Conservation (phyloP, 1,140 invertebrate genomes). For the Monochamus saltuarius region DNA sequence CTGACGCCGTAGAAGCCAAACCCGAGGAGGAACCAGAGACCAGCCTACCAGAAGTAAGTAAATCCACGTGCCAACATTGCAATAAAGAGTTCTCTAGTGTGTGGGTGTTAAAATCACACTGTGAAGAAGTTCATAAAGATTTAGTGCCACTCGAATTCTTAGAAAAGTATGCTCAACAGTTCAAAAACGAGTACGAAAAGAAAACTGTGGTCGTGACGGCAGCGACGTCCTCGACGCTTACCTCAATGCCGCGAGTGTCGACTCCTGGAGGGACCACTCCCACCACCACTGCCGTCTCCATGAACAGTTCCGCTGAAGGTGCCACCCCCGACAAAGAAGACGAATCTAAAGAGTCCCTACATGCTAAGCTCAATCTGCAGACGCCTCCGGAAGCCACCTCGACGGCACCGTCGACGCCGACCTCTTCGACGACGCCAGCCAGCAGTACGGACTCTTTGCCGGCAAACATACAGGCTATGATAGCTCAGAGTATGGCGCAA, state of each 20-base stretch:
- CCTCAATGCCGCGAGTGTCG: constrained; percentile 60
- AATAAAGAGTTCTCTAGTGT: constrained; percentile 93
- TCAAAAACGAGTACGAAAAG: constrained; percentile 83
- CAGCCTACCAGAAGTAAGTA: constrained; percentile 69
- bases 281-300: constrained; percentile 30
- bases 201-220: constrained; percentile 71
- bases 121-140: constrained; percentile 92
- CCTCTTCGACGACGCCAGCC: constrained; percentile 62
- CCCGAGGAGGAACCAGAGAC: constrained; percentile 57
- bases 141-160: constrained; percentile 85
- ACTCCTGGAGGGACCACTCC: constrained; percentile 52
- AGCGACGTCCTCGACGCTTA: constrained; percentile 59
- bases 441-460: constrained; percentile 64
- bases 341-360: constrained; percentile 53
- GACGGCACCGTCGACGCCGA: constrained; percentile 63
- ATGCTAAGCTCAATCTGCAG: constrained; percentile 51
- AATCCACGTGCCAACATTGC: constrained; percentile 85
- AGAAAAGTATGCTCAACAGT: constrained; percentile 89
- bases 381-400: constrained; percentile 59
- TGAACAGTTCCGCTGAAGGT: constrained; percentile 43
- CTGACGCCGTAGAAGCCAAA: constrained; percentile 61
- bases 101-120: constrained; percentile 93
- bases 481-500: constrained; percentile 53
- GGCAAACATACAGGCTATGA: constrained; percentile 53
- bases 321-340: constrained; percentile 59